Evolutionary conservation across 1,140 invertebrate genomes (phyloP).

Genomic region (Drosophila repletoides): DNA sequence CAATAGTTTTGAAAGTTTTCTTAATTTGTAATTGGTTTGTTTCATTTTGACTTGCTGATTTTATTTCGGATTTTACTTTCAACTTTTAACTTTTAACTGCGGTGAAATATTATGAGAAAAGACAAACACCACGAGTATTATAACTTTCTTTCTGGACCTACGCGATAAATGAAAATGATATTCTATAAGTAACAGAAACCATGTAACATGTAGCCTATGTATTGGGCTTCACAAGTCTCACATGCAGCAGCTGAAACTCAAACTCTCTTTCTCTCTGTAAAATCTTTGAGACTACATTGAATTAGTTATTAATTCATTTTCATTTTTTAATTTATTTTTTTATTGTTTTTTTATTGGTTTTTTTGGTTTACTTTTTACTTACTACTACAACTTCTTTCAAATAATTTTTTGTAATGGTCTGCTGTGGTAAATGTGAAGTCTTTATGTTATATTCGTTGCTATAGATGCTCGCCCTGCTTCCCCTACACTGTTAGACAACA

Average conservation of each 20-base stretch:
- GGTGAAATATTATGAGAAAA: constrained; percentile 44
- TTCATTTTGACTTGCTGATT: constrained; percentile 10
- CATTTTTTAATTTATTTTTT: constrained; percentile 28
- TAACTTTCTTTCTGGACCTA: constrained; percentile 29
- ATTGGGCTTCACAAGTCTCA: no score
- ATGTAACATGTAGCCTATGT: no score
- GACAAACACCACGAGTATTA: constrained; percentile 31
- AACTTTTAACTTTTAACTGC: constrained; percentile 48
- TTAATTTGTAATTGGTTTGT: constrained; percentile 5
- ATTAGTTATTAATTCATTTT: constrained; percentile 31
- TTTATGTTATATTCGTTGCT: constrained; percentile 86
- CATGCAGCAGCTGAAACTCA: constrained; percentile 54
- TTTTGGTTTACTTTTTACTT: constrained; percentile 43
- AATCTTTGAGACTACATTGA: constrained; percentile 59
- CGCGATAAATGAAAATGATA: constrained; percentile 19
- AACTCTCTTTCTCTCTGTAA: constrained; percentile 15
- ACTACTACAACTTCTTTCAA: constrained; percentile 80
- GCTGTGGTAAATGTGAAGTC: constrained; percentile 83
- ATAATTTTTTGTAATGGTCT: constrained; percentile 83
- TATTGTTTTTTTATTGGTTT: constrained; percentile 14
- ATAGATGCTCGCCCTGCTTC: constrained; percentile 83
- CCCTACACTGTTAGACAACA: constrained; percentile 83
- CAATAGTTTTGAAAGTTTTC: constrained; percentile 19
- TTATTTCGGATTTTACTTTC: constrained; percentile 4
- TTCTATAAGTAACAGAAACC: constrained; percentile 10